Evolutionary conservation across 2,888 invertebrate species (phyloP).

Genomic region (Leptothorax acervorum): DNA sequence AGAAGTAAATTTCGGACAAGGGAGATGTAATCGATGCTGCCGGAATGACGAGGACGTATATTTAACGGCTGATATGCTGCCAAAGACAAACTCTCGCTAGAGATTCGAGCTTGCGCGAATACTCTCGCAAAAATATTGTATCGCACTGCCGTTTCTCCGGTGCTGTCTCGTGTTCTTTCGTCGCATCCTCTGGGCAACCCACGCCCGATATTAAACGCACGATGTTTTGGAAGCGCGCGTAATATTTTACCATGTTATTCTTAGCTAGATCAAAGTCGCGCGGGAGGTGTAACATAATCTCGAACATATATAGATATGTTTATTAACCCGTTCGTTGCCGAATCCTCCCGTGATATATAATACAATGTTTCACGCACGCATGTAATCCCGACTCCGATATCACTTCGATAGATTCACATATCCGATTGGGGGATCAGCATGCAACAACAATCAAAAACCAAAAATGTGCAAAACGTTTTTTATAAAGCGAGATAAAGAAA

Average conservation of each 20-base stretch:
- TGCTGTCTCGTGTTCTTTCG: not conserved
- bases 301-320: not conserved
- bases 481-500: not conserved
- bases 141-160: not conserved
- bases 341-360: conserved; percentile 10
- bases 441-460: not conserved
- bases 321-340: not conserved
- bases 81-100: conserved; percentile 59
- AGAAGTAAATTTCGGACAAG: conserved; percentile 46
- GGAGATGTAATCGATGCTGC: conserved; percentile 41
- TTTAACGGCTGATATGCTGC: conserved; percentile 69
- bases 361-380: not conserved
- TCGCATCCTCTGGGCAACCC: not conserved
- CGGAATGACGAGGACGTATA: conserved; percentile 51
- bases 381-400: not conserved
- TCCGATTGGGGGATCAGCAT: not conserved
- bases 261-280: conserved; percentile 22
- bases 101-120: conserved; percentile 52
- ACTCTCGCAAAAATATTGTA: conserved; percentile 57
- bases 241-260: conserved; percentile 37
- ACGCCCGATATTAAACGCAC: not conserved
- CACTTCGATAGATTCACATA: not conserved
- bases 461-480: conserved; percentile 10
- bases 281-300: conserved; percentile 31
- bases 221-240: conserved; percentile 3